Evolutionary conservation across 2,113 vertebrate species (phyloP).

Genomic region (Redunca redunca): DNA sequence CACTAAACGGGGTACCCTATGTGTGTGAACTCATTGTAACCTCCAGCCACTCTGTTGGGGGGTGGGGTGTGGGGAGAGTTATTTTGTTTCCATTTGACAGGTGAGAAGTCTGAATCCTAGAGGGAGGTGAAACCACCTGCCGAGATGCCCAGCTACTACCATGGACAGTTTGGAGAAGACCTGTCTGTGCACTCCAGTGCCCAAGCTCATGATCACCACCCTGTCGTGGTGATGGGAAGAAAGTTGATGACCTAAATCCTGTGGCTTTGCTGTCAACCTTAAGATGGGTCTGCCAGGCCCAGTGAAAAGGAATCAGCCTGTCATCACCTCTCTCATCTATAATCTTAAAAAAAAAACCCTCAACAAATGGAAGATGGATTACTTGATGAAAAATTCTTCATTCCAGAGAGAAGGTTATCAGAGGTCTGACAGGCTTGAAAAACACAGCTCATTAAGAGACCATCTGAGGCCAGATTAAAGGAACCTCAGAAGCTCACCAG

Average conservation of each 20-base stretch:
- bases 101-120: neutral
- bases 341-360: neutral
- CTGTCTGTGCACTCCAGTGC: neutral
- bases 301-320: neutral
- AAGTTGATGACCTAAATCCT: neutral
- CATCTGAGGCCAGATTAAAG: neutral
- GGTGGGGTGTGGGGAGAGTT: neutral
- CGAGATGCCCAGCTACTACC: neutral
- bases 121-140: neutral
- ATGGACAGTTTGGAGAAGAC: neutral
- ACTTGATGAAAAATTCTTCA: neutral
- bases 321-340: neutral
- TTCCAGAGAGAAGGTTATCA: neutral
- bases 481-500: neutral
- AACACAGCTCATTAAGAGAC: neutral
- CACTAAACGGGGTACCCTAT: fast-evolving
- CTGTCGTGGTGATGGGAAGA: neutral
- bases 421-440: neutral
- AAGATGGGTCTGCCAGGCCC: neutral
- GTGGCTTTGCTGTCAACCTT: neutral
- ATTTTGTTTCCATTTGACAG: neutral
- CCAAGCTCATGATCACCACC: neutral
- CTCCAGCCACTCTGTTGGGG: fast-evolving
- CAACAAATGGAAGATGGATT: neutral
- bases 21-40: neutral